Evolutionary conservation across 2,888 invertebrate species (phyloP).

Genomic region (Caenorhabditis imperialis): DNA sequence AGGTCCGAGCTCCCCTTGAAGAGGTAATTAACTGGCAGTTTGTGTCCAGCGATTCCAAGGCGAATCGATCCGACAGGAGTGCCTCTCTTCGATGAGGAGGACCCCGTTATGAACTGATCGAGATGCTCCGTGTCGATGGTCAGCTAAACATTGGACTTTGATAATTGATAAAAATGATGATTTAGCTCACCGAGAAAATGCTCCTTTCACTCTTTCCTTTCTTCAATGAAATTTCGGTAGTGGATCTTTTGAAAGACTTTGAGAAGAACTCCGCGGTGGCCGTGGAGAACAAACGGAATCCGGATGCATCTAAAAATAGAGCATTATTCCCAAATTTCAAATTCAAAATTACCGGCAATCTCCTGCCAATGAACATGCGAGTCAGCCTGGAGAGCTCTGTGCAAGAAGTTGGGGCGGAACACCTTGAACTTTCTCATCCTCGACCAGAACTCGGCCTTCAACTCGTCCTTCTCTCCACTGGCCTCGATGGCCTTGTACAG

Average conservation of each 20-base stretch:
- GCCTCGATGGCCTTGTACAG: slow-evolving; percentile 64
- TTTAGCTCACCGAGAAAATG: slow-evolving; percentile 48
- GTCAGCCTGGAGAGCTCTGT: slow-evolving; percentile 59
- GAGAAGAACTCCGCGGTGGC: slow-evolving; percentile 48
- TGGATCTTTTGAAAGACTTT: slow-evolving; percentile 50
- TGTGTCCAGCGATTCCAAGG: slow-evolving; percentile 54
- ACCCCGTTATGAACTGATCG: slow-evolving; percentile 41
- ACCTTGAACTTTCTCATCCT: slow-evolving; percentile 65
- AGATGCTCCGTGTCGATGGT: slow-evolving; percentile 52
- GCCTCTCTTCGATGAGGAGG: slow-evolving; percentile 3
- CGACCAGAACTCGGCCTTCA: slow-evolving; percentile 66
- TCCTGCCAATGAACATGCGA: slow-evolving; percentile 53
- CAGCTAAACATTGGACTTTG: slow-evolving; percentile 20
- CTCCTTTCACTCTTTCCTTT: slow-evolving; percentile 36
- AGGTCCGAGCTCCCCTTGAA: slow-evolving; percentile 54
- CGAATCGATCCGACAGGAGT: slow-evolving; percentile 44
- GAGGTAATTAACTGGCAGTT: slow-evolving; percentile 42
- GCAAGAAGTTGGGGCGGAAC: slow-evolving; percentile 65
- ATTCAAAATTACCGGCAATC: slow-evolving; percentile 23
- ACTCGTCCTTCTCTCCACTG: slow-evolving; percentile 52
- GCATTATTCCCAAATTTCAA: neutral
- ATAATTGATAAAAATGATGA: neutral
- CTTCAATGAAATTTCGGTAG: slow-evolving; percentile 40
- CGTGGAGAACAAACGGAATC: slow-evolving; percentile 49
- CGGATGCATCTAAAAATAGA: slow-evolving; percentile 40